These are phyloP conservation scores for Philereme vetulata DNA, from an alignment of 2,888 invertebrate genomes.

Conservation along the genomic window DNA sequence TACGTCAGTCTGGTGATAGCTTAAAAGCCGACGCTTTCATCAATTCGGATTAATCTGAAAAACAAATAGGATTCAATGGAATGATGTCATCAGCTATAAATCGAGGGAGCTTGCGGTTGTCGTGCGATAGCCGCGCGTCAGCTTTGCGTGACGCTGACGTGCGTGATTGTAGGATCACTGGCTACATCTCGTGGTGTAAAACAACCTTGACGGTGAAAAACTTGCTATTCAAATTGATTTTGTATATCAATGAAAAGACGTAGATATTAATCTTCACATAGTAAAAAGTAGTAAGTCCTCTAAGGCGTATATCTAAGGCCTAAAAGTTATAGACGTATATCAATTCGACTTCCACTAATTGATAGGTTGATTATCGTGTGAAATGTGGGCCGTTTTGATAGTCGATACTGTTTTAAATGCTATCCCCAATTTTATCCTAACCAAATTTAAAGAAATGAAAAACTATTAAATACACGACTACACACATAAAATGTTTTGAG, in stretches of 20 bases:
- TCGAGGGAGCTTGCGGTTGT: not conserved
- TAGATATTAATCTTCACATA: too few relatives aligned
- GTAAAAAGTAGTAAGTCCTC: too few relatives aligned
- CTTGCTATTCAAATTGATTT: too few relatives aligned
- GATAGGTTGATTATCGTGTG: too few relatives aligned
- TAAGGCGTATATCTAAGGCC: too few relatives aligned
- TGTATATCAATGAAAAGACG: too few relatives aligned
- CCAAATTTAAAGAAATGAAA: too few relatives aligned
- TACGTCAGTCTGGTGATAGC: conserved; percentile 1
- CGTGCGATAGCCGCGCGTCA: conserved; percentile 1
- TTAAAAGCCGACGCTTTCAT: conserved; percentile 2
- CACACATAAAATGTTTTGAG: conserved; percentile 31
- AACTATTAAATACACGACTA: conserved; percentile 32
- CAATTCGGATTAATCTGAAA: conserved; percentile 1
- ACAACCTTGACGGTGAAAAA: not conserved
- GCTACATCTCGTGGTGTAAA: not conserved
- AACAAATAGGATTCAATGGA: not conserved
- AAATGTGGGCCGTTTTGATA: too few relatives aligned
- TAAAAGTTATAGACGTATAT: too few relatives aligned
- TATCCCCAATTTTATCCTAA: too few relatives aligned
- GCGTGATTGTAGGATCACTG: not conserved
- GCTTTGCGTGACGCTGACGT: conserved; percentile 7
- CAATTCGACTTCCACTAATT: too few relatives aligned
- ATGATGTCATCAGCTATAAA: conserved; percentile 5
- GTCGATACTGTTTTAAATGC: too few relatives aligned